Conservation (phyloP, 2,888 invertebrate species). For the Hypercompe scribonia region DNA sequence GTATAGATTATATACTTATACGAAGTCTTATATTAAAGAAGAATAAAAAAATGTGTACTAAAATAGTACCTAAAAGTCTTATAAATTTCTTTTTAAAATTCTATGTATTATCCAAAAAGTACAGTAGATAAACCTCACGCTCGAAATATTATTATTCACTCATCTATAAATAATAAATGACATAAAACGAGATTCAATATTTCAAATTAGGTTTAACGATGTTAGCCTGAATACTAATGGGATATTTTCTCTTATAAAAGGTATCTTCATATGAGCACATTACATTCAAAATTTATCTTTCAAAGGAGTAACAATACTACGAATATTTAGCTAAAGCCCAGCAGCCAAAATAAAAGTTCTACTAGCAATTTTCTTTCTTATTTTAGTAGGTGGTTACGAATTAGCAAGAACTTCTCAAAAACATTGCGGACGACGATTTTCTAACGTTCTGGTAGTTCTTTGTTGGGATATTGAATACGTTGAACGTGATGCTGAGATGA, state of each 20-base stretch:
- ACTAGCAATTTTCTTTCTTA: not conserved
- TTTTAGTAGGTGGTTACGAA: not conserved
- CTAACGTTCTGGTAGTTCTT: not conserved
- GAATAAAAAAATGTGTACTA: too few relatives aligned
- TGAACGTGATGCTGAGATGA: not conserved
- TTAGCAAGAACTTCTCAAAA: not conserved
- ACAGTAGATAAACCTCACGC: too few relatives aligned
- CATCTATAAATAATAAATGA: not conserved
- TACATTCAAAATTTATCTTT: not conserved
- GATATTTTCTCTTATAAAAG: not conserved
- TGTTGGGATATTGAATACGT: constrained; percentile 21
- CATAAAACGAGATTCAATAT: not conserved
- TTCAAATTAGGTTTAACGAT: not conserved
- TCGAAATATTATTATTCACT: not conserved
- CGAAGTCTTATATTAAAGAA: too few relatives aligned
- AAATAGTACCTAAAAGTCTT: too few relatives aligned
- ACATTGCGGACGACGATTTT: constrained; percentile 11
- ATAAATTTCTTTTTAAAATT: too few relatives aligned
- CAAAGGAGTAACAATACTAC: not conserved
- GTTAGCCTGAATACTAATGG: not conserved
- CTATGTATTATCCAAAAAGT: too few relatives aligned
- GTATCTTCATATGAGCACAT: not conserved
- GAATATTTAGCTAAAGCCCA: not conserved
- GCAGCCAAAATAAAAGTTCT: constrained; percentile 29
- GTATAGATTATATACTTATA: too few relatives aligned